A percentile compares a stretch with the other conserved stretches of the same genome.
phyloP scores from a whole-genome alignment of 2,888 invertebrate genomes.

The Luffia ferchaultella region DNA sequence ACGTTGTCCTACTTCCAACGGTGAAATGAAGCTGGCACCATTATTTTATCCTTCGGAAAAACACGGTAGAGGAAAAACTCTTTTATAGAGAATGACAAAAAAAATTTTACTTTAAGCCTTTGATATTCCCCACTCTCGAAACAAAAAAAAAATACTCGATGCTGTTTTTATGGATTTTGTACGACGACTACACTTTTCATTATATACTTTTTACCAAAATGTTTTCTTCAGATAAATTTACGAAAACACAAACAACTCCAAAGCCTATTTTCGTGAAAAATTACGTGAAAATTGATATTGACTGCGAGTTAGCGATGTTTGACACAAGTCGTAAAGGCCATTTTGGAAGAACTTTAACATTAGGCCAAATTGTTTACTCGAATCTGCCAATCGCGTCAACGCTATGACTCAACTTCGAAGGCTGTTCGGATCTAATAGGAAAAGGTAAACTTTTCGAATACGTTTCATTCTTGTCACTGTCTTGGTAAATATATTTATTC shows the following conservation, averaged over 20 bases:
- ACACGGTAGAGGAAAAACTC: background rate
- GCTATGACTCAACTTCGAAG: background rate
- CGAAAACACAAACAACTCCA: background rate
- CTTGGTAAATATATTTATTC: too few species aligned
- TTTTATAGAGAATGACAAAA: background rate
- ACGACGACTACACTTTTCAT: too few species aligned
- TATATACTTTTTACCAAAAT: too few species aligned
- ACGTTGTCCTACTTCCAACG: background rate
- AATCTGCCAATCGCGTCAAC: background rate
- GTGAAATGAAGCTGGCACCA: background rate
- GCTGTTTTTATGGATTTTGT: too few species aligned
- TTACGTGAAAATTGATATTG: background rate
- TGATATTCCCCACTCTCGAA: too few species aligned
- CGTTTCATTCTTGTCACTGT: too few species aligned
- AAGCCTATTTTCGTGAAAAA: background rate
- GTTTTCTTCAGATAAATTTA: background rate
- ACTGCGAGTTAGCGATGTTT: background rate
- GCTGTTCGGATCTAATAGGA: too few species aligned
- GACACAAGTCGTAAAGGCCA: background rate
- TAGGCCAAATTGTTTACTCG: background rate
- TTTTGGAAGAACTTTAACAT: background rate
- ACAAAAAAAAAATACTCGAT: too few species aligned
- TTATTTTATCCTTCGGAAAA: background rate
- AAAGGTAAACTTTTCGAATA: too few species aligned
- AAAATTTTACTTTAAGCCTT: too few species aligned